Base-by-base conservation (phyloP, 1,140 invertebrate species). In the Brachionus koreanus region DNA sequence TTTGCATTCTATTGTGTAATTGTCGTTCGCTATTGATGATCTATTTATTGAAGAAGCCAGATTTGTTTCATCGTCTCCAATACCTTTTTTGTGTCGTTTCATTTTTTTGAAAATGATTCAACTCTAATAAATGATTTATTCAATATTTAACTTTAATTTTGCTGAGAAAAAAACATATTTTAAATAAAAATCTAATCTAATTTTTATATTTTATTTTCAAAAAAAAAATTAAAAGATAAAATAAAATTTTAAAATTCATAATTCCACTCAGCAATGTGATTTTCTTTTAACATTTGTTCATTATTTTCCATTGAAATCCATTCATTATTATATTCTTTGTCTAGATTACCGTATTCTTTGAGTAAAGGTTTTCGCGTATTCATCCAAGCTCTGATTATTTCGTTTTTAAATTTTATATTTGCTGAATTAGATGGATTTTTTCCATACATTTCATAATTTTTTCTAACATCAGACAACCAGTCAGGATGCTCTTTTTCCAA, bases 61-160 rank as follows among this genome's bases (percentile, higher is more conserved):
- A 25, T 37, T 72, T 7, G 3, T 43, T 19, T 72, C n/a, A 37
- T 72, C 37, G 39, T 72, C 67, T 2, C 67, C 67, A 16, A 72
- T 72, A 19, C 67, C 67, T 72, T 37, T 72, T 72, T 72, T 72
- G 16, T 72, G 33, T 16, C 67, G 33, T 35, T 43, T 72, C 67
- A 72, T 72, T 13, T 63, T 63, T 3, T 29, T 29, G 3, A 29
- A 29, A 29, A 29, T 23, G 13, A 16, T 13, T 12, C 4, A 10
- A 29, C 0, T 12, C 7, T 1, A 63, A 12, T 23, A 25, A 4
- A 63, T 12, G 9, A 63, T 25, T 12, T 25, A 5, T 5, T 12
- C 10, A 37, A 16, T n/a, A n/a, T 37, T 65, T 65, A 33, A 65
- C 25, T 65, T 65, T 33, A 65, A 9, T 57, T 23, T 25, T 19